phyloP scores from a whole-genome alignment of 2,888 invertebrate species.

The Palloptera scutellata region DNA sequence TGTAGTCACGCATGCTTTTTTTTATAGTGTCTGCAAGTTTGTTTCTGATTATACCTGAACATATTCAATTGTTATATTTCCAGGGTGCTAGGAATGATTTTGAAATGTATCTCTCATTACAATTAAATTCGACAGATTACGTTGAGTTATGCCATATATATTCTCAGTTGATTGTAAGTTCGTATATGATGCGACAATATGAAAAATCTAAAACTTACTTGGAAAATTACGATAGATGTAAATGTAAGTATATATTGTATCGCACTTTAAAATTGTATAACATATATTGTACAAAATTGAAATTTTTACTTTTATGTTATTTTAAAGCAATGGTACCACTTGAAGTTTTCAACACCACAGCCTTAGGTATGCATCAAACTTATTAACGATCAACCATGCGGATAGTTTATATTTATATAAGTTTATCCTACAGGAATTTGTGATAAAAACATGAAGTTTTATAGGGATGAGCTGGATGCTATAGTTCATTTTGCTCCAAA shows the following conservation, averaged over 20 bases:
- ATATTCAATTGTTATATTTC: constrained; percentile 6
- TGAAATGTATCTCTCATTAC: constrained; percentile 39
- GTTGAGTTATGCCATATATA: constrained; percentile 38
- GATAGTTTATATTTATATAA: no score
- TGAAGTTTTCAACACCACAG: constrained; percentile 22
- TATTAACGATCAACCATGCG: not conserved
- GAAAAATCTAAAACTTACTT: constrained; percentile 33
- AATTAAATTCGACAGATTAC: constrained; percentile 11
- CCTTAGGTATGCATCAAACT: constrained; percentile 31
- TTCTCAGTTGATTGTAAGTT: constrained; percentile 34
- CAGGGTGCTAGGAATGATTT: constrained; percentile 38
- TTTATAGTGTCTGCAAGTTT: no score
- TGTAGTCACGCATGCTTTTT: no score
- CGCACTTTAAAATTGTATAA: not conserved
- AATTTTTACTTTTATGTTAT: not conserved
- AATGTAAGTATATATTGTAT: constrained; percentile 29
- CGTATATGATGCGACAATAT: constrained; percentile 37
- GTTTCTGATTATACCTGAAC: not conserved
- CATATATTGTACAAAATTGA: not conserved
- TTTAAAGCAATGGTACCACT: constrained; percentile 29
- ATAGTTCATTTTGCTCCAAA: constrained; percentile 20
- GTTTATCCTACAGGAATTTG: constrained; percentile 18
- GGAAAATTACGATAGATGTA: constrained; percentile 34
- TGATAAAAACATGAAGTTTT: constrained; percentile 15
- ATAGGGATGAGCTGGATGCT: constrained; percentile 21